Percentiles rank a stretch among this genome's conserved stretches.
Evolutionary conservation across 2,113 vertebrate species (phyloP).

Genomic region (Pseudorasbora parva): DNA sequence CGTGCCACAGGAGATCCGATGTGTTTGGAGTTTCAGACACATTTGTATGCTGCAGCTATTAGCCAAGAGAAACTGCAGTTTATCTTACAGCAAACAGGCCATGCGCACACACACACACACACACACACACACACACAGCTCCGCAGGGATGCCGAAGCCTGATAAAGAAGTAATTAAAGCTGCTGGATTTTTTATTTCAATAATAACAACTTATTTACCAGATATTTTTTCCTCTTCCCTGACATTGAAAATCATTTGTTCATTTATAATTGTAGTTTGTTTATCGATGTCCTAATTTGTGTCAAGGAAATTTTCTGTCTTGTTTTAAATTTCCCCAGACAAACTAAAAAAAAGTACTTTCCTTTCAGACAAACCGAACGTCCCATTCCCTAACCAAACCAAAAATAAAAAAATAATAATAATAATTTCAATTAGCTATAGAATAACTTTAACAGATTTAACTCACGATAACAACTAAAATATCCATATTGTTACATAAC

Average conservation of each 20-base stretch:
- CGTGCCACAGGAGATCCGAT: conserved; percentile 1
- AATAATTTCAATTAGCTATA: neutral
- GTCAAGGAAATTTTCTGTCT: conserved; percentile 15
- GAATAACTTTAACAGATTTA: neutral
- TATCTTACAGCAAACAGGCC: conserved; percentile 56
- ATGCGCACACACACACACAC: conserved; percentile 35
- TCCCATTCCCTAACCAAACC: neutral
- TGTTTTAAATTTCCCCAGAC: neutral
- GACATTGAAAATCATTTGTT: conserved; percentile 51
- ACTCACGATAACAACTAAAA: neutral
- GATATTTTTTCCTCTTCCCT: conserved; percentile 24
- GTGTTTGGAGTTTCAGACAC: conserved; percentile 33
- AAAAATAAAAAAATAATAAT: neutral
- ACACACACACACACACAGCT: conserved; percentile 24
- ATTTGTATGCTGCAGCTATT: conserved; percentile 46
- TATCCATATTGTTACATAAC: too few relatives aligned
- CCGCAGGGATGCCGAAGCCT: conserved; percentile 33
- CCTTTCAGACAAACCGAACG: neutral
- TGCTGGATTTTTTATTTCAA: conserved; percentile 41
- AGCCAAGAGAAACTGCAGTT: conserved; percentile 49
- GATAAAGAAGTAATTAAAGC: conserved; percentile 61
- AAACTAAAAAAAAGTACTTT: neutral
- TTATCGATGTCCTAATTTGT: conserved; percentile 21
- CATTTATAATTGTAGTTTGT: conserved; percentile 12
- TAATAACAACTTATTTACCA: conserved; percentile 51